A percentile compares a stretch with the other conserved stretches of the same genome.
Conservation (phyloP, 2,797 vertebrate species). For the Masticophis lateralis region DNA sequence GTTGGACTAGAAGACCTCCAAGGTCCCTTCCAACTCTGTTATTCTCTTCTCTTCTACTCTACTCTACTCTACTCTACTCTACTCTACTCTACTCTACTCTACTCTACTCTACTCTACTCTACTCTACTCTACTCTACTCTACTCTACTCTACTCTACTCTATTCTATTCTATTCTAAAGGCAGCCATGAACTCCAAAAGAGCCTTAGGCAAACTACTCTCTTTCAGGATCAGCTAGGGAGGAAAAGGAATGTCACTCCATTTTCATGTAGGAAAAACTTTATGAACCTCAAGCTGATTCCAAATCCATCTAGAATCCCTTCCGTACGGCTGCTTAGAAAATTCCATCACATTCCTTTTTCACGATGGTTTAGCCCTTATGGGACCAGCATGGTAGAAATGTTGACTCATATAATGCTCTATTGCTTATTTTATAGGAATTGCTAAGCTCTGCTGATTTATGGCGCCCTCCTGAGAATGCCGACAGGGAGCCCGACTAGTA, state of each 20-base stretch:
- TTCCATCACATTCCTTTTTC: neutral
- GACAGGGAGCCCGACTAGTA: neutral
- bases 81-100: too few relatives aligned
- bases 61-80: too few relatives aligned
- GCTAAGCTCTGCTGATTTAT: neutral
- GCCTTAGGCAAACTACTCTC: neutral
- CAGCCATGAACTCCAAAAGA: neutral
- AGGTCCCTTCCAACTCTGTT: too few relatives aligned
- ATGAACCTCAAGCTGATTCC: neutral
- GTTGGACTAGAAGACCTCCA: too few relatives aligned
- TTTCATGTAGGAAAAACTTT: neutral
- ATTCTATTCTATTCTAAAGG: too few relatives aligned
- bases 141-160: too few relatives aligned
- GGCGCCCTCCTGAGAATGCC: neutral
- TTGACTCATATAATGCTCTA: neutral
- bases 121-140: too few relatives aligned
- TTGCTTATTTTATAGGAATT: neutral
- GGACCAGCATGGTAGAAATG: neutral
- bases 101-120: too few relatives aligned
- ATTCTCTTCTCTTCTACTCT: too few relatives aligned
- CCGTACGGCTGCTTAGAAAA: neutral
- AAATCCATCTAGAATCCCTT: neutral
- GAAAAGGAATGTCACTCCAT: neutral
- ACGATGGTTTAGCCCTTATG: neutral
- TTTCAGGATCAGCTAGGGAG: neutral